Evolutionary conservation across 2,797 vertebrate species (phyloP).

Genomic region (Orientallactaga sibirica): DNA sequence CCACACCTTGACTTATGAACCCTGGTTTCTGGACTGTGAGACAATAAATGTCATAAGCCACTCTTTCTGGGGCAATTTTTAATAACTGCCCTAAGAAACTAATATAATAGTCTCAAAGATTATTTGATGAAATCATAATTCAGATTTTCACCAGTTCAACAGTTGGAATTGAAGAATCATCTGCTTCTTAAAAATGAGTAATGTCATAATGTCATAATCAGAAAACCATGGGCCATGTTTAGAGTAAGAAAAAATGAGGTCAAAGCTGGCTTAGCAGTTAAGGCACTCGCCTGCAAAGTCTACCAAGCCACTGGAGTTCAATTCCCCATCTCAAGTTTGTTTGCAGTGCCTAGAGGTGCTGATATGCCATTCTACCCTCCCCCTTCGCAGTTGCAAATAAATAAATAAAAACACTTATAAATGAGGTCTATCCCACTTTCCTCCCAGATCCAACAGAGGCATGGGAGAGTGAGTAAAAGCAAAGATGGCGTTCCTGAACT

Average conservation of each 20-base stretch:
- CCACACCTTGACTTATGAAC: neutral
- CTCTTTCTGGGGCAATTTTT: neutral
- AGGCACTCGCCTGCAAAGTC: too few species aligned
- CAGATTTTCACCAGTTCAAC: neutral
- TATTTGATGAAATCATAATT: neutral
- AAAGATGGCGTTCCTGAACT: neutral
- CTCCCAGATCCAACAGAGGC: neutral
- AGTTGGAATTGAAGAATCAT: neutral
- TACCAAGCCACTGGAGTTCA: too few species aligned
- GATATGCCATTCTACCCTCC: too few species aligned
- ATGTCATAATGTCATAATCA: neutral
- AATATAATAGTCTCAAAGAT: neutral
- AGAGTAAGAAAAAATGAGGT: neutral
- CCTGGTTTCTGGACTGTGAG: neutral
- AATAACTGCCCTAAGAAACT: neutral
- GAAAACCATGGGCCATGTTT: neutral
- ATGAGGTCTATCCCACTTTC: neutral
- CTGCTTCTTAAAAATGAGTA: neutral
- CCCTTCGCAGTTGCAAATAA: too few species aligned
- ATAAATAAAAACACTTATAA: too few species aligned
- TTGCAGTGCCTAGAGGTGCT: too few species aligned
- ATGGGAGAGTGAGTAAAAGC: neutral
- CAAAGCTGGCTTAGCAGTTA: too few species aligned
- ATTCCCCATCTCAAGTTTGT: too few species aligned
- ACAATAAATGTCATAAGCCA: neutral